phyloP scores from a whole-genome alignment of 2,888 invertebrate species.

The Cheilosia vulpina region DNA sequence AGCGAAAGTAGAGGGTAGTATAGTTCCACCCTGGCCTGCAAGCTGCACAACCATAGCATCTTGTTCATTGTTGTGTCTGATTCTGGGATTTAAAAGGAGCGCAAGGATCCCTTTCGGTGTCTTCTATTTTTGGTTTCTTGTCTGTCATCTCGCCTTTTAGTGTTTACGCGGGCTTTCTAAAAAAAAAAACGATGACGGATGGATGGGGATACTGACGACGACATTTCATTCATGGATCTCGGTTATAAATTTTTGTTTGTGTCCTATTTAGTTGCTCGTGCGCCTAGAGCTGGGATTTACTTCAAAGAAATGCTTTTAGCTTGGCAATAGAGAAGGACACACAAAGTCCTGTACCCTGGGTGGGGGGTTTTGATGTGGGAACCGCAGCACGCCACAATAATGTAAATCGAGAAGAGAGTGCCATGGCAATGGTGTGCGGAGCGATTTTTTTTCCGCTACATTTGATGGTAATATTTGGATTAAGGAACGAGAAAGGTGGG shows the following conservation, averaged over 20 bases:
- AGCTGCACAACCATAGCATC: slow-evolving; percentile 17
- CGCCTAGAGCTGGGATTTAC: slow-evolving; percentile 23
- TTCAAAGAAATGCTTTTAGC: slow-evolving; percentile 42
- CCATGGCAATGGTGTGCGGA: too few species aligned
- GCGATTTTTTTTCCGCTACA: too few species aligned
- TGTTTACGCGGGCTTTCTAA: slow-evolving; percentile 48
- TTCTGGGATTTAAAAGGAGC: slow-evolving; percentile 54
- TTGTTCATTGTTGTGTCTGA: slow-evolving; percentile 66
- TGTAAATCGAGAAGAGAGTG: slow-evolving; percentile 59
- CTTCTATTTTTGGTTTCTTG: slow-evolving; percentile 21
- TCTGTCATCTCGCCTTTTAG: slow-evolving; percentile 37
- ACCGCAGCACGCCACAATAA: slow-evolving; percentile 58
- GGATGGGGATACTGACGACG: slow-evolving; percentile 5
- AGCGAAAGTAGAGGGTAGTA: slow-evolving; percentile 51
- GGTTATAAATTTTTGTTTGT: slow-evolving; percentile 4
- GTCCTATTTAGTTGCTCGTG: slow-evolving; percentile 9
- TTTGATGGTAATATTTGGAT: too few species aligned
- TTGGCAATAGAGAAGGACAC: slow-evolving; percentile 22
- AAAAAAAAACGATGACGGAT: slow-evolving; percentile 20
- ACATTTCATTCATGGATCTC: slow-evolving; percentile 48
- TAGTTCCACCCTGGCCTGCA: too few species aligned
- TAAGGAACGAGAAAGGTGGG: too few species aligned
- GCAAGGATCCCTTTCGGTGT: not conserved
- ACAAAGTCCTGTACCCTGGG: slow-evolving; percentile 20
- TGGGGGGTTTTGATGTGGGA: slow-evolving; percentile 45